phyloP scores from a whole-genome alignment of 1,140 invertebrate genomes.

The Nasonia giraulti region DNA sequence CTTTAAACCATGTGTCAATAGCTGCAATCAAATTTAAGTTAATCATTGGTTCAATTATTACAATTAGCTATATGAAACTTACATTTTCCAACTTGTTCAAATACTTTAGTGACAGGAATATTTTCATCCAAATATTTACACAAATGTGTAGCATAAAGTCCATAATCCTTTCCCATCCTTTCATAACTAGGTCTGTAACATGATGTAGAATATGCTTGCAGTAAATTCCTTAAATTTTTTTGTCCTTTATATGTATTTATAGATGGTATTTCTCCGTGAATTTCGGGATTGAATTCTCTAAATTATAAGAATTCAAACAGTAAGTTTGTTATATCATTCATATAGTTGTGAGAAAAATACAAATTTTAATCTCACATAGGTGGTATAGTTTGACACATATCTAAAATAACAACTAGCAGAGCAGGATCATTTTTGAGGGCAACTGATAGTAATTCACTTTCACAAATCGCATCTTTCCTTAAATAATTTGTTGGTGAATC shows the following conservation, averaged over 20 bases:
- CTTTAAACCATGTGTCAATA: conserved; percentile 62
- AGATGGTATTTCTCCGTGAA: conserved; percentile 63
- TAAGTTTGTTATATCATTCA: background rate
- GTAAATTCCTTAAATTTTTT: conserved; percentile 65
- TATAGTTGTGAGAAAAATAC: background rate
- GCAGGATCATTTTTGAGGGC: conserved; percentile 64
- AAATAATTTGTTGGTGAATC: conserved; percentile 64
- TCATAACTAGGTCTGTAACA: conserved; percentile 65
- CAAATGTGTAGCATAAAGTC: conserved; percentile 63
- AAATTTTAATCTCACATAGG: conserved; percentile 55
- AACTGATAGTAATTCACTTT: conserved; percentile 64
- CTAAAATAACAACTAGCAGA: conserved; percentile 66
- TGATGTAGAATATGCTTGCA: conserved; percentile 67
- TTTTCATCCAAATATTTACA: conserved; percentile 64
- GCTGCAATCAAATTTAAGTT: conserved; percentile 53
- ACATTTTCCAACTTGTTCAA: conserved; percentile 67
- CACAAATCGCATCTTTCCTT: conserved; percentile 65
- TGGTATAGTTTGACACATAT: conserved; percentile 68
- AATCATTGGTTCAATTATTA: conserved; percentile 35
- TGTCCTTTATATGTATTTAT: conserved; percentile 62
- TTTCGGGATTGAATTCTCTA: conserved; percentile 65
- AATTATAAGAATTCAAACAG: background rate
- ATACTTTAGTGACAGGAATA: conserved; percentile 64
- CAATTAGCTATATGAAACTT: conserved; percentile 43
- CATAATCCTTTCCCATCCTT: conserved; percentile 58